These are phyloP conservation scores for Chloropsis cyanopogon DNA, from an alignment of 2,113 vertebrate genomes.

Conservation along the genomic window DNA sequence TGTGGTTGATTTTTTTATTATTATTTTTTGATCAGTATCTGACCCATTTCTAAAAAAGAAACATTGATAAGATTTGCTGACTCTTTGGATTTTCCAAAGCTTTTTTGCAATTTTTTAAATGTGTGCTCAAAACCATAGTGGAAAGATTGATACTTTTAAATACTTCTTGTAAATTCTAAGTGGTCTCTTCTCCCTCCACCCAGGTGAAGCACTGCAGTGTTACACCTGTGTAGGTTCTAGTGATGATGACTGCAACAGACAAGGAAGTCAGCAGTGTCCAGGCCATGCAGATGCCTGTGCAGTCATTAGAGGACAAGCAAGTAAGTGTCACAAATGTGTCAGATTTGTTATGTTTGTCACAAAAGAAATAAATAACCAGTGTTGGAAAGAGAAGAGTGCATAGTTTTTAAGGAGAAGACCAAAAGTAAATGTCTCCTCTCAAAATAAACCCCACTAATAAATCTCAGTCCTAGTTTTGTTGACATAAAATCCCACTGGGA, in stretches of 20 bases:
- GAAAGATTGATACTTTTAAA: background rate
- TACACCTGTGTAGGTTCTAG: conserved; percentile 86
- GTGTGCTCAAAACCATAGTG: fast-evolving
- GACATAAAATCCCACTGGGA: background rate
- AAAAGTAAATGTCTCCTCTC: background rate
- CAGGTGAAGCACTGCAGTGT: conserved; percentile 82
- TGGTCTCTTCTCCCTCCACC: background rate
- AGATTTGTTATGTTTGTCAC: fast-evolving
- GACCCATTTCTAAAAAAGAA: background rate
- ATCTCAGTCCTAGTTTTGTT: background rate
- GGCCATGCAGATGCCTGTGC: conserved; percentile 84
- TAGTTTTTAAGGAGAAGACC: background rate
- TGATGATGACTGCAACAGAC: conserved; percentile 86
- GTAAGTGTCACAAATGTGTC: conserved; percentile 70
- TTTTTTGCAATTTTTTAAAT: background rate
- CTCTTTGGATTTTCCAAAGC: background rate
- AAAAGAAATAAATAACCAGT: background rate
- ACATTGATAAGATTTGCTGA: background rate
- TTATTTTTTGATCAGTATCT: background rate
- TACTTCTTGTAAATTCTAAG: background rate
- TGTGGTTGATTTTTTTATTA: background rate
- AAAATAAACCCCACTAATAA: background rate
- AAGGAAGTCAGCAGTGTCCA: conserved; percentile 83
- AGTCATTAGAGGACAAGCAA: conserved; percentile 81
- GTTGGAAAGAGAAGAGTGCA: background rate